Evolutionary conservation across 1,140 invertebrate species (phyloP).

Genomic region (Heliconius hermathena): DNA sequence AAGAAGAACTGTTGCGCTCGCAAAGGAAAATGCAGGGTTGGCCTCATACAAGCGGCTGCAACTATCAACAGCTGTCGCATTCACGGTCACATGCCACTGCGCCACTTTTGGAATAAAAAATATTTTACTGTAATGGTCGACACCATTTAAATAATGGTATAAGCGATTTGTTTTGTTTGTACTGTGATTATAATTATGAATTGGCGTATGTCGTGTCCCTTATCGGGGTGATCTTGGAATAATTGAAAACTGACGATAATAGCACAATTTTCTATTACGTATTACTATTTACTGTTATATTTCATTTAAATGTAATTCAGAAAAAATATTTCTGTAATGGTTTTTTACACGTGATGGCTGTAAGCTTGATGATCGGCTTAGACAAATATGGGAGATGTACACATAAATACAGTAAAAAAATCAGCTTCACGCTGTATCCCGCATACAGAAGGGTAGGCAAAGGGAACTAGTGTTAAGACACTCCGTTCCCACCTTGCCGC

Average conservation of each 20-base stretch:
- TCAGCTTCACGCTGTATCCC: neutral
- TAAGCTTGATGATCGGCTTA: too few relatives aligned
- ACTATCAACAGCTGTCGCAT: too few relatives aligned
- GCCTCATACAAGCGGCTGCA: too few relatives aligned
- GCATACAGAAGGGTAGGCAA: too few relatives aligned
- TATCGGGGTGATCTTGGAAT: neutral
- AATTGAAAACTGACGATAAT: neutral
- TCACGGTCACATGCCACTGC: too few relatives aligned
- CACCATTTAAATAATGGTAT: conserved; percentile 1
- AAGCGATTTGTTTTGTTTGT: conserved; percentile 4
- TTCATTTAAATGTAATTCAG: neutral
- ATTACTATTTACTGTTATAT: neutral
- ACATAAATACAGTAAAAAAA: too few relatives aligned
- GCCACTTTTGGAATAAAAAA: too few relatives aligned
- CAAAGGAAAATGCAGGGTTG: too few relatives aligned
- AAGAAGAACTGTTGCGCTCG: too few relatives aligned
- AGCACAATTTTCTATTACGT: neutral
- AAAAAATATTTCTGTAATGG: neutral
- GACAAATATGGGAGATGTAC: too few relatives aligned
- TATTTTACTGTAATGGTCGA: neutral
- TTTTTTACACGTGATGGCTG: too few relatives aligned
- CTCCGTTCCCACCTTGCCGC: neutral
- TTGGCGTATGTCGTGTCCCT: neutral
- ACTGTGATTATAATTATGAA: neutral
- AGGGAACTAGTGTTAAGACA: neutral